Base-by-base conservation (phyloP, 1,140 invertebrate species). In the Musca domestica region DNA sequence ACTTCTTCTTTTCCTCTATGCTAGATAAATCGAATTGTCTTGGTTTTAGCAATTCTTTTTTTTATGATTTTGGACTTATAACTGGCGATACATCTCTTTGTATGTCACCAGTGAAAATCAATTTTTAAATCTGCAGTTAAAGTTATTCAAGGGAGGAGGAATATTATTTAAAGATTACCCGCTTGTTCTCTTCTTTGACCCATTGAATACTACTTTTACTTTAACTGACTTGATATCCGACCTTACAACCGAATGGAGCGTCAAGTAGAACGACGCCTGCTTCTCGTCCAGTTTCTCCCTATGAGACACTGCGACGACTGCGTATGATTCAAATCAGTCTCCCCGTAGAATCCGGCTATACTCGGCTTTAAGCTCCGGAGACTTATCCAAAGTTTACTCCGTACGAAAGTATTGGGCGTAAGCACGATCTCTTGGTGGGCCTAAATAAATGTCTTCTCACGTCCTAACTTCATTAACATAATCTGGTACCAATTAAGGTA, bases 81-180 rank as follows among this genome's bases (percentile, higher is more conserved):
- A 64, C 25, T 69, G 48, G 17, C 49, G 63, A 27, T 65, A 69
- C 63, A 69, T 64, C 46, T 67, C n/a, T 27, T 49, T 54, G 12
- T n/a, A 64, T 68, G 23, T 64, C 47, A 3, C 47, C 49, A 25
- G 23, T 47, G 20, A 66, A 65, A 6, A 65, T 51, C 20, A 25
- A 67, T 34, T 56, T 30, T 27, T 0, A 51, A n/a, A 30, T 66
- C 64, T 5, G 1, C 19, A 12, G 54, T 49, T 10, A 67, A n/a
- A 22, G 52, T 23, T 12, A 51, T 49, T 5, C 34, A 49, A 22
- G 19, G 10, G 17, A 17, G 7, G 14, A 67, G 22, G 34, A 67
- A n/a, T 15, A 47, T 67, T 34, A 22, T 67, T 67, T 12, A 64
- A 20, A 47, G 23, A 30, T 10, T n/a, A 48, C 2, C 30, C n/a